Evolutionary conservation across 2,888 invertebrate species (phyloP).

Genomic region (Hypselothyrea guttata): DNA sequence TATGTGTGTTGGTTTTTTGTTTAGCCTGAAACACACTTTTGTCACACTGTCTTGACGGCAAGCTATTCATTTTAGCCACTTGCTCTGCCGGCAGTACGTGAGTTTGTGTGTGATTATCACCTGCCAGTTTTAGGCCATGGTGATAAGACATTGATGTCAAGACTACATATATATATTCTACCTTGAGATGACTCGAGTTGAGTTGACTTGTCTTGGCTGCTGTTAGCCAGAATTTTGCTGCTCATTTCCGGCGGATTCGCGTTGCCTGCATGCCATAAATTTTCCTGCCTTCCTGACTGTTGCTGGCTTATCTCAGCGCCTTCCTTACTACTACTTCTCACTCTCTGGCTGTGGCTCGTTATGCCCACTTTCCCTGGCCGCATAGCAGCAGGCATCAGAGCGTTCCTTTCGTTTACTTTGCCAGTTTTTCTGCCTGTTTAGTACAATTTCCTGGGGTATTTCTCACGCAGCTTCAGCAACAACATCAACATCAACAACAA

Average conservation of each 20-base stretch:
- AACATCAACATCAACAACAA: slow-evolving; percentile 10
- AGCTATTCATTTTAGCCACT: too few relatives aligned
- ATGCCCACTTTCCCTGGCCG: slow-evolving; percentile 48
- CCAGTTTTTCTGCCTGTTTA: slow-evolving; percentile 54
- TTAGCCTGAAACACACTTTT: slow-evolving; percentile 14
- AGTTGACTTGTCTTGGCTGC: slow-evolving; percentile 1
- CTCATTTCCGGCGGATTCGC: slow-evolving; percentile 68
- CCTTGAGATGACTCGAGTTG: slow-evolving; percentile 12
- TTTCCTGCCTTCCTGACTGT: slow-evolving; percentile 48
- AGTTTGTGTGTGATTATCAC: slow-evolving; percentile 64
- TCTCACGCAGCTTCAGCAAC: slow-evolving; percentile 41
- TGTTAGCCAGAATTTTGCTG: slow-evolving; percentile 40
- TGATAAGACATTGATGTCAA: slow-evolving; percentile 28
- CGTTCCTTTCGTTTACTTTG: slow-evolving; percentile 35
- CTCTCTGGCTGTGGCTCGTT: too few relatives aligned
- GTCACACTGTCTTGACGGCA: slow-evolving; percentile 16
- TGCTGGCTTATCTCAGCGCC: slow-evolving; percentile 57
- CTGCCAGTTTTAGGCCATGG: slow-evolving; percentile 47
- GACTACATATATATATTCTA: slow-evolving; percentile 7
- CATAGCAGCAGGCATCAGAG: slow-evolving; percentile 30
- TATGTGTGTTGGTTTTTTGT: slow-evolving; percentile 17
- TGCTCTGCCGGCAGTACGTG: slow-evolving; percentile 22
- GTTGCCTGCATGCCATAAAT: slow-evolving; percentile 69
- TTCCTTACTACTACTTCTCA: slow-evolving; percentile 12
- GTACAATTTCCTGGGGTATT: slow-evolving; percentile 71